These are phyloP conservation scores for Carterocephalus palaemon DNA, from an alignment of 2,888 invertebrate species.

Conservation along the genomic window DNA sequence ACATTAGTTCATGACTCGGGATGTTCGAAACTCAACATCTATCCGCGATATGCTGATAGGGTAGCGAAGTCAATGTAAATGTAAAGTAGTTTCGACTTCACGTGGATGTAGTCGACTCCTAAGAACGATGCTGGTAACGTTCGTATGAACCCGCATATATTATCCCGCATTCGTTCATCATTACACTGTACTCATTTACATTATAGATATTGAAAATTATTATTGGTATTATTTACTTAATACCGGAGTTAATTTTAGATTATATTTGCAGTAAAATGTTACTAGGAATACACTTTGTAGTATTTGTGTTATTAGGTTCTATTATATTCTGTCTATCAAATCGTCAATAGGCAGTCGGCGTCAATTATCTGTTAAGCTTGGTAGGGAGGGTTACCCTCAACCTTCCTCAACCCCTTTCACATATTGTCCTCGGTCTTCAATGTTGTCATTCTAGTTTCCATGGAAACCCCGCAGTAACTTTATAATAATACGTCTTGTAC, in stretches of 20 bases:
- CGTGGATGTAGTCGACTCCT: no score
- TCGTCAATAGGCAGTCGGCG: slow-evolving; percentile 32
- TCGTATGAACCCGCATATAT: no score
- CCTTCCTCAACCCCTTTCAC: slow-evolving; percentile 17
- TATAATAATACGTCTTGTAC: not conserved
- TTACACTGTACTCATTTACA: no score
- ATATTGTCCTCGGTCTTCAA: slow-evolving; percentile 26
- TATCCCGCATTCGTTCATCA: no score
- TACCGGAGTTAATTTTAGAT: no score
- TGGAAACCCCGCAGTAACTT: slow-evolving; percentile 43
- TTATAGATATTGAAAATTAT: no score
- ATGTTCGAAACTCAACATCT: slow-evolving; percentile 57
- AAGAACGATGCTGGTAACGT: no score
- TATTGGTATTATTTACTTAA: no score
- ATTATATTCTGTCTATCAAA: not conserved
- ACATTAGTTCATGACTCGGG: slow-evolving; percentile 56
- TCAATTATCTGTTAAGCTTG: slow-evolving; percentile 70
- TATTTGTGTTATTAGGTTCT: not conserved
- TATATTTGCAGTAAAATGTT: no score
- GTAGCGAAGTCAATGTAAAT: slow-evolving; percentile 15
- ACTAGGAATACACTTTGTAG: no score
- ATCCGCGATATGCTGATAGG: slow-evolving; percentile 57
- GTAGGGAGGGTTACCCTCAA: slow-evolving; percentile 40
- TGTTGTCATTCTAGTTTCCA: slow-evolving; percentile 42
- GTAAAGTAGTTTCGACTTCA: slow-evolving; percentile 11